Evolutionary conservation across 1,140 invertebrate genomes (phyloP), one percentile per base, ranked within the genome.

Genomic region (Drosophila bocki): DNA sequence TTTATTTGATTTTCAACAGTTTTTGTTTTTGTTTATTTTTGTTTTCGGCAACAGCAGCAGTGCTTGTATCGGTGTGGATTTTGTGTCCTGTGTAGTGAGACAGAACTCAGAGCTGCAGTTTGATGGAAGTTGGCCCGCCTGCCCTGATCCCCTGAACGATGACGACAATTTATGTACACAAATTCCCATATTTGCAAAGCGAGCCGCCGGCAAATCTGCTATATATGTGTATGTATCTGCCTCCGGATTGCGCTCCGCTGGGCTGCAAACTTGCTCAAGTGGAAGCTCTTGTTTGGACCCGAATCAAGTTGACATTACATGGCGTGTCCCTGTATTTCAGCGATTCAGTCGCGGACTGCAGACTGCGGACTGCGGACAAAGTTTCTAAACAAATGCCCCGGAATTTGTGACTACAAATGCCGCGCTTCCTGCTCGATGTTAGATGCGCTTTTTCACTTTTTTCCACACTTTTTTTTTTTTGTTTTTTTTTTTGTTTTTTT

Each of bases 331-430:
- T 64, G 61, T 67, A 58, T 39, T 56, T 56, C 53, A 39, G 53
- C 53, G 53, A 42, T 50, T 56, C 61, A 47, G 51, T 17, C 29
- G 35, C 33, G 53, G 33, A 41, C 62, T 57, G 51, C 67, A 33
- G 48, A 19, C 50, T 32, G 26, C 22, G 29, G 22, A 42, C 74
- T 60, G 63, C 39, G 74, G 62, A 56, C 75, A 62, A 78, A 78
- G 61, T 80, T 83, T 65, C 72, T 80, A 80, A 83, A 80, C 84
- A 81, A 87, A 84, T 88, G 80, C 59, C 54, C 48, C 53, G 58
- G 71, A 77, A 80, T 80, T 83, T 84, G 62, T 60, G 68, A 84
- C 48, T 74, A 68, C 63, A 77, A 78, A 86, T 87, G 64, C 80
- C 58, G 45, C 54, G 62, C 71, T 77, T 60, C 54, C 62, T 78